phyloP scores from a whole-genome alignment of 2,797 vertebrate genomes.

The Mormyrus proboscirostris region DNA sequence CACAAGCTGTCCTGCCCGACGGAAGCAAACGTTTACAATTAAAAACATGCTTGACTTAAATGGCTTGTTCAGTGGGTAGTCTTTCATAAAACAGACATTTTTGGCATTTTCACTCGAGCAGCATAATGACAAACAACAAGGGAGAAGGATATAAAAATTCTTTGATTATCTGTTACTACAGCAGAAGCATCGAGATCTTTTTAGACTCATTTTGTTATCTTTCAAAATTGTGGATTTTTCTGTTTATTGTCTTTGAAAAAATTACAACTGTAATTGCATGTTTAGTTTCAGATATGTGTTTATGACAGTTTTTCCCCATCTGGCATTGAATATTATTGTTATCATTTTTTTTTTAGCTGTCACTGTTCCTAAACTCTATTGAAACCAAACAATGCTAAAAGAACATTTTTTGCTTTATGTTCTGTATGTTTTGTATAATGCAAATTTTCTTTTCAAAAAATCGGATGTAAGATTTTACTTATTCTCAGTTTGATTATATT shows the following conservation, averaged over 20 bases:
- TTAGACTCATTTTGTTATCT: not conserved
- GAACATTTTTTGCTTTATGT: not conserved
- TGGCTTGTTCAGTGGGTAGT: not conserved
- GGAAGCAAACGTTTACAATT: constrained; percentile 40
- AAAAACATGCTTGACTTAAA: constrained; percentile 30
- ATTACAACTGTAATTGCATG: constrained; percentile 6
- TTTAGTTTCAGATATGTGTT: constrained; percentile 15
- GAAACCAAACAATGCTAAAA: constrained; percentile 13
- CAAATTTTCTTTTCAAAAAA: not conserved
- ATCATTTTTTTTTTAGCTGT: not conserved
- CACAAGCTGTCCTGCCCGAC: constrained; percentile 36
- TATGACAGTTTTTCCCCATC: constrained; percentile 13
- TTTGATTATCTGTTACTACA: constrained; percentile 10
- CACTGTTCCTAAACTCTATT: not conserved
- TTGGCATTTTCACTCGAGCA: not conserved
- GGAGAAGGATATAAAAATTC: not conserved
- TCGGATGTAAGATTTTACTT: not conserved
- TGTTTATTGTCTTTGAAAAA: constrained; percentile 6
- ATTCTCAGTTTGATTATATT: not conserved
- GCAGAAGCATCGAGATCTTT: not conserved
- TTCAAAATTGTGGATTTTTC: not conserved
- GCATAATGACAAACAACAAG: constrained; percentile 1
- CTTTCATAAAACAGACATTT: not conserved
- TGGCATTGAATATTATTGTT: constrained; percentile 1
- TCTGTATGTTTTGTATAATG: not conserved